A percentile compares a stretch with the other conserved stretches of the same genome.
Evolutionary conservation across 2,888 invertebrate genomes (phyloP).

Genomic region (Meiosimyza decipiens): DNA sequence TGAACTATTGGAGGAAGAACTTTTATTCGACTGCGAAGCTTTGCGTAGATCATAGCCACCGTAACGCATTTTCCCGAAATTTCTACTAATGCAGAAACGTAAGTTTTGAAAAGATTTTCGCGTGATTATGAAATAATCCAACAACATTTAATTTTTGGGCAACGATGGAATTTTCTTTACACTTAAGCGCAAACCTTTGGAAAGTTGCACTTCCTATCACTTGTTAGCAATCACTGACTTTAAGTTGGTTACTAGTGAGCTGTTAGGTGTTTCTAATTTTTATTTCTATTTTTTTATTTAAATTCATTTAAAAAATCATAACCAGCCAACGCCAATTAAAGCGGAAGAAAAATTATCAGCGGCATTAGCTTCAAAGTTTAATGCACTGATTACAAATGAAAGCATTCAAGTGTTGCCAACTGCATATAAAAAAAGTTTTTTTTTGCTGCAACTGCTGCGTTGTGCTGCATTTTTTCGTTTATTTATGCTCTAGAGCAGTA

Average conservation of each 20-base stretch:
- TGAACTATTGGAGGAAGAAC: conserved; percentile 48
- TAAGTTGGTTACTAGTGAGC: too few relatives aligned
- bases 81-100: conserved; percentile 27
- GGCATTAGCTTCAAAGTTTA: conserved; percentile 45
- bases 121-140: not conserved
- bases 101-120: not conserved
- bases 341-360: conserved; percentile 11
- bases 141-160: conserved; percentile 29
- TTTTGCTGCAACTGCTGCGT: too few relatives aligned
- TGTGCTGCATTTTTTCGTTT: too few relatives aligned
- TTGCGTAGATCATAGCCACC: conserved; percentile 65
- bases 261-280: conserved; percentile 21
- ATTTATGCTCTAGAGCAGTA: too few relatives aligned
- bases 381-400: conserved; percentile 58
- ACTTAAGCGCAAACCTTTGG: conserved; percentile 13
- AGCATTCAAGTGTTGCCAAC: conserved; percentile 55
- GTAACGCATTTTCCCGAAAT: conserved; percentile 59
- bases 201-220: conserved; percentile 12
- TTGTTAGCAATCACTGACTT: not conserved
- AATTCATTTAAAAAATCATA: conserved; percentile 28
- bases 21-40: conserved; percentile 58
- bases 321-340: conserved; percentile 20
- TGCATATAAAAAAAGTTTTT: conserved; percentile 3
- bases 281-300: conserved; percentile 38
- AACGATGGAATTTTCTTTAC: conserved; percentile 32